Conservation (phyloP, 2,113 vertebrate species). For the Mustela nigripes region DNA sequence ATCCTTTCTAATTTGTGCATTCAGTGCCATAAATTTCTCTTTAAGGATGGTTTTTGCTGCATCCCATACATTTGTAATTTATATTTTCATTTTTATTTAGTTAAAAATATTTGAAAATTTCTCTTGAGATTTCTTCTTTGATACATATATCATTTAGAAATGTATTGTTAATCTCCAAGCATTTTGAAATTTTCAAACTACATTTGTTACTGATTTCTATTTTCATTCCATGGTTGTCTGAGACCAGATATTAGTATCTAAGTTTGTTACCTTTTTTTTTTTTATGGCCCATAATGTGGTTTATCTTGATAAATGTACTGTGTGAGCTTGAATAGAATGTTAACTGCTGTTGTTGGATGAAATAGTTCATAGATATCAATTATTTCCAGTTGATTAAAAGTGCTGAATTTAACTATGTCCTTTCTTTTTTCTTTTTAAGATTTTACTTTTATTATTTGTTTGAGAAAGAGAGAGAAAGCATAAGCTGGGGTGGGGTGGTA, state of each 20-base stretch:
- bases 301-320: background rate
- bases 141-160: background rate
- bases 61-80: background rate
- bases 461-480: background rate
- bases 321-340: background rate
- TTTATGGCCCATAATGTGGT: background rate
- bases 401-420: background rate
- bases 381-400: background rate
- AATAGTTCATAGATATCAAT: background rate
- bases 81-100: background rate
- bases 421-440: background rate
- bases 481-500: background rate
- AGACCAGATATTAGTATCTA: background rate
- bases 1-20: background rate
- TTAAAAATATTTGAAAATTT: conserved; percentile 10
- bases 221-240: background rate
- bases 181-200: background rate
- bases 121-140: conserved; percentile 18
- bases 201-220: background rate
- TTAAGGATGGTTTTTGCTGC: background rate
- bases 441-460: background rate
- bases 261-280: background rate
- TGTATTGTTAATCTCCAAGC: background rate
- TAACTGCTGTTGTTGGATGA: background rate
- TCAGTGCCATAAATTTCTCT: background rate